These are phyloP conservation scores for Onchidella celtica DNA, from an alignment of 2,888 invertebrate genomes.

Conservation along the genomic window DNA sequence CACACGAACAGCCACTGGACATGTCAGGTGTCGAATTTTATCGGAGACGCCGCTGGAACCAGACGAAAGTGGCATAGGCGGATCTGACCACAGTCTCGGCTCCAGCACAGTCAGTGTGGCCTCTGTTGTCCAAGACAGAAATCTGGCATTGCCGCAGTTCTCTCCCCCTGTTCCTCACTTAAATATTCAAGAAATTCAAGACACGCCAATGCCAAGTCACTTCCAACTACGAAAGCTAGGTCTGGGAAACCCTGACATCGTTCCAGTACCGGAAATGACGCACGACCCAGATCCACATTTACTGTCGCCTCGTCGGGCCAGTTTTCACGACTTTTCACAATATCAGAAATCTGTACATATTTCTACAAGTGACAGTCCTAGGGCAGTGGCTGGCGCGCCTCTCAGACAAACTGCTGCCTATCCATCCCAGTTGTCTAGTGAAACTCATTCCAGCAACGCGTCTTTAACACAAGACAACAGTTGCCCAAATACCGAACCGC, in stretches of 20 bases:
- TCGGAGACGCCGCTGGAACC: constrained; percentile 29
- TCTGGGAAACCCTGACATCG: neutral
- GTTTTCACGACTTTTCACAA: neutral
- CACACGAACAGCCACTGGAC: constrained; percentile 26
- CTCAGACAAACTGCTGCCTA: neutral
- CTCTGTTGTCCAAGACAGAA: constrained; percentile 17
- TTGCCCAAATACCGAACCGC: neutral
- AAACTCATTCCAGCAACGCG: constrained; percentile 1
- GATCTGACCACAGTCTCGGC: constrained; percentile 25
- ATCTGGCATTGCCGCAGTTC: neutral
- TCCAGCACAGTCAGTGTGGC: constrained; percentile 17
- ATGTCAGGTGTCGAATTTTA: constrained; percentile 22
- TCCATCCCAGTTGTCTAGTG: no score
- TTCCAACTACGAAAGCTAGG: neutral
- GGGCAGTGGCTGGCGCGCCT: neutral
- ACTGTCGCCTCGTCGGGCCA: constrained; percentile 4
- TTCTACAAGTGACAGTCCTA: neutral
- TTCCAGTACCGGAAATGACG: neutral
- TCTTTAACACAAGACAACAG: neutral
- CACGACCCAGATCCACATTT: neutral
- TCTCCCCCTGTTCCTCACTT: neutral
- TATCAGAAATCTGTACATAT: neutral
- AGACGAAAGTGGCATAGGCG: constrained; percentile 28
- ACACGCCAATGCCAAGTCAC: neutral
- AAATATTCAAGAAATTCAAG: neutral